phyloP scores from a whole-genome alignment of 2,797 vertebrate species.

The Sardinella longiceps region DNA sequence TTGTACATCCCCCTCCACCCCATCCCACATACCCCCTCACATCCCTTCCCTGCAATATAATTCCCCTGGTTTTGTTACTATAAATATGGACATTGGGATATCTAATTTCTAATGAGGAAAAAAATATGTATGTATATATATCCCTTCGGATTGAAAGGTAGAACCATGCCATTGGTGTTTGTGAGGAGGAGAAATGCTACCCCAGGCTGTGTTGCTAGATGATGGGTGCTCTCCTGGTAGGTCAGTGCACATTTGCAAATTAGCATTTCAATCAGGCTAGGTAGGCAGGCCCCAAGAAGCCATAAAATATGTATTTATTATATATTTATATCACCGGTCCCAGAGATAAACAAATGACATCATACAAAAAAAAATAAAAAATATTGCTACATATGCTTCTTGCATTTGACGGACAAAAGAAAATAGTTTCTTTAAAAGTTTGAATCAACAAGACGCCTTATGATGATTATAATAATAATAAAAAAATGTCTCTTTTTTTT shows the following conservation, averaged over 20 bases:
- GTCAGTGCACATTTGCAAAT: conserved; percentile 81
- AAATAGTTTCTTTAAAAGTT: background rate
- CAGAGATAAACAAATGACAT: conserved; percentile 68
- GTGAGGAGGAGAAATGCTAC: conserved; percentile 79
- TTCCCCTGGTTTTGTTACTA: conserved; percentile 80
- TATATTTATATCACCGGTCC: conserved; percentile 55
- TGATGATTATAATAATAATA: background rate
- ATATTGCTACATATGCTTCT: background rate
- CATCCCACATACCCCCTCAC: no score
- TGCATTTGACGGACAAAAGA: background rate
- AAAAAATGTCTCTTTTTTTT: background rate
- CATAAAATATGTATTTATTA: conserved; percentile 73
- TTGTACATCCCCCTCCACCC: conserved; percentile 48
- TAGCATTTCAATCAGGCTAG: conserved; percentile 81
- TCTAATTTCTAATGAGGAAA: conserved; percentile 79
- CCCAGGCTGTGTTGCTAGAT: conserved; percentile 71
- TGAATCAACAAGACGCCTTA: background rate
- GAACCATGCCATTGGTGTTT: conserved; percentile 71
- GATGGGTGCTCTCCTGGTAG: conserved; percentile 68
- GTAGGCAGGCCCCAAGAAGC: conserved; percentile 67
- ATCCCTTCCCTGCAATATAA: conserved; percentile 64
- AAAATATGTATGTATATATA: conserved; percentile 56
- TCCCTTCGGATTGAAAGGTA: conserved; percentile 79
- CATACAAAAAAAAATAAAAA: background rate
- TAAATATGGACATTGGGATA: conserved; percentile 76